Base-by-base conservation (phyloP, 2,888 invertebrate species). In the Spilosoma lubricipeda region DNA sequence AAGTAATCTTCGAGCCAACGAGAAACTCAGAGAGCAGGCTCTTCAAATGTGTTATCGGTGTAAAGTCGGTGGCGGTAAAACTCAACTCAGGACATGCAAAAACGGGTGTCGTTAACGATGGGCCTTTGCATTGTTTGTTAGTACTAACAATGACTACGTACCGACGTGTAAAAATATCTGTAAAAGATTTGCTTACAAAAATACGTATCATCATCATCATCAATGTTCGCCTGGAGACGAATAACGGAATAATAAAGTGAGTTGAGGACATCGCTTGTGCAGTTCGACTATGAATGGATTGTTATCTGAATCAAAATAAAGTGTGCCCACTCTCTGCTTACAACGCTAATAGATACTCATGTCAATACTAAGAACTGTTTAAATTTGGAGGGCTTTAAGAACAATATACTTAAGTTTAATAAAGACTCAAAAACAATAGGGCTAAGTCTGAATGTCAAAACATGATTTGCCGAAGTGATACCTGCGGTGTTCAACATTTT, bases 41-140 rank as follows among this genome's bases (percentile, higher is more conserved):
- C 81, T 80, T 88, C 87, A 87, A 87, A 87, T 87, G 88, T 86
- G 82, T 86, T 89, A 86, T 86, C 81, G 85, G 82, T 52, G 52
- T 52, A 80, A 77, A 79, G 79, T 80, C 77, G 81, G 85, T 82
- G 83, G 68, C 79, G 74, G 87, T 86, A 88, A 86, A 89, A 86
- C 82, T 75, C 82, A 89, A 86, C 82, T 75, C 82, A 85, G 82
- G 84, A 86, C 83, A 83, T 81, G 82, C 84, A 88, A 87, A 88
- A 87, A 89, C 88, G 90, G 88, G 90, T 88, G 91, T 91, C 91
- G 92, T 93, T 93, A 92, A 91, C 91, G 91, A 90, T 89, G 89
- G 87, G 87, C 88, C 91, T 93, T 63, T 91, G 92, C 90, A 93
- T 93, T 94, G 93, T 94, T 94, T 94, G 93, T 94, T 94, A 93